phyloP scores from a whole-genome alignment of 2,113 vertebrate species.

The Hippocampus comes region DNA sequence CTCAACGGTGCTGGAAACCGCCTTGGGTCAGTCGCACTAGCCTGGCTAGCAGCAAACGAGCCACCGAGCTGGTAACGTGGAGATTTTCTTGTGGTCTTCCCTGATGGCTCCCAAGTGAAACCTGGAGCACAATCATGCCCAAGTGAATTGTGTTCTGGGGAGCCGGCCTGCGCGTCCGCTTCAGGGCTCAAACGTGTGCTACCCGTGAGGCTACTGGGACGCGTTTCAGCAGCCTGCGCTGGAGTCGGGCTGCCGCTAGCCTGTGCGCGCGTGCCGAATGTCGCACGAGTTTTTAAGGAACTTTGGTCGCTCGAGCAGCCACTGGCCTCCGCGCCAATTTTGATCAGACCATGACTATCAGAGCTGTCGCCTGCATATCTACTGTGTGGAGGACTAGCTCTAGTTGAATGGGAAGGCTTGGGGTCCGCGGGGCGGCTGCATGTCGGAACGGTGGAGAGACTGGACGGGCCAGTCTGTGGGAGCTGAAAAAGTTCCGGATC shows the following conservation, averaged over 20 bases:
- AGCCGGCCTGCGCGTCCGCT: not conserved
- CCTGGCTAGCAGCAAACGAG: conserved; percentile 4
- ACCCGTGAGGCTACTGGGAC: not conserved
- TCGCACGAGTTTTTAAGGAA: conserved; percentile 9
- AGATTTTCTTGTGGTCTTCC: not conserved
- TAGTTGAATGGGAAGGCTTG: not conserved
- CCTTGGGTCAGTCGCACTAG: not conserved
- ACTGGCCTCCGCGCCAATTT: not conserved
- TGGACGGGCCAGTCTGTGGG: conserved; percentile 1
- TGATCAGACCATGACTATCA: conserved; percentile 21
- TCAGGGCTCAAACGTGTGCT: not conserved
- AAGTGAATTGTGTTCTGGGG: not conserved
- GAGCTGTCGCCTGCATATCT: conserved; percentile 5
- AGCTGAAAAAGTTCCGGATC: conserved; percentile 5
- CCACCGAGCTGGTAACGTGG: not conserved
- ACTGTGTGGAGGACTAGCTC: conserved; percentile 49
- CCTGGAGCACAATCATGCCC: not conserved
- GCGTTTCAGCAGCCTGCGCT: conserved; percentile 21
- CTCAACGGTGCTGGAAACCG: conserved; percentile 7
- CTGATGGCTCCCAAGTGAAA: conserved; percentile 3
- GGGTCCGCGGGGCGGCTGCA: conserved; percentile 11
- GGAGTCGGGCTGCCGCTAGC: conserved; percentile 9
- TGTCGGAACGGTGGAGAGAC: conserved; percentile 11
- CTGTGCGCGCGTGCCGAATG: conserved; percentile 26
- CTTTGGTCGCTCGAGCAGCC: conserved; percentile 5